phyloP scores from a whole-genome alignment of 2,888 invertebrate genomes.

The Heteromyza rotundicornis region DNA sequence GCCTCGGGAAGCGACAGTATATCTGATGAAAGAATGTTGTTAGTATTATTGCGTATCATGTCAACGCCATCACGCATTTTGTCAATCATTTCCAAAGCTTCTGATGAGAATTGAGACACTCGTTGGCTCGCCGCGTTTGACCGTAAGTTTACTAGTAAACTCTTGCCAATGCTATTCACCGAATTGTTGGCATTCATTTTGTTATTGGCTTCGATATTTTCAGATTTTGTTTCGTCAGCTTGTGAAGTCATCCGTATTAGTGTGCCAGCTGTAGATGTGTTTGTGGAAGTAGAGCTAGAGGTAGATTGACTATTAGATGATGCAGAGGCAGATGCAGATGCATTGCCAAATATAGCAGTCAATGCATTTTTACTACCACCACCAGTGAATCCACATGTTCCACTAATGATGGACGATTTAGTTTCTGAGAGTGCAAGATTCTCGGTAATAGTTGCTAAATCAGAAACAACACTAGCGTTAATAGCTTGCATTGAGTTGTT shows the following conservation, averaged over 20 bases:
- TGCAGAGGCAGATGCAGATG: constrained; percentile 55
- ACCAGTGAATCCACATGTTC: constrained; percentile 67
- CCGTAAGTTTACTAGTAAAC: constrained; percentile 56
- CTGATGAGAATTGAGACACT: constrained; percentile 62
- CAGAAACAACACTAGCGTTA: constrained; percentile 66
- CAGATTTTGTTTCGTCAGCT: constrained; percentile 65
- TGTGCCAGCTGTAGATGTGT: neutral
- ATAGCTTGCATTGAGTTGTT: constrained; percentile 74
- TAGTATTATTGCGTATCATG: constrained; percentile 78
- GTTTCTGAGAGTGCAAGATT: constrained; percentile 73
- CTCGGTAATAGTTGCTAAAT: constrained; percentile 87
- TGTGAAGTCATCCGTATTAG: constrained; percentile 17
- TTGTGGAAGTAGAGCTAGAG: constrained; percentile 4
- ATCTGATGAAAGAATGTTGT: constrained; percentile 78
- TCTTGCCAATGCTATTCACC: constrained; percentile 57
- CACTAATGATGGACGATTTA: constrained; percentile 19
- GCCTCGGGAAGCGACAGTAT: constrained; percentile 67
- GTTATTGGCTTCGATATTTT: constrained; percentile 61
- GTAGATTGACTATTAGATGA: constrained; percentile 1
- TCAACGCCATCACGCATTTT: constrained; percentile 74
- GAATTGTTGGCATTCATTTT: constrained; percentile 62
- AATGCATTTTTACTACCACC: constrained; percentile 61
- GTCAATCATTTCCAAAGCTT: constrained; percentile 71
- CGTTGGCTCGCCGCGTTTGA: constrained; percentile 42
- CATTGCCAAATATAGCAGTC: constrained; percentile 44